Conservation (phyloP, 2,888 invertebrate species). For the Euclidia mi region DNA sequence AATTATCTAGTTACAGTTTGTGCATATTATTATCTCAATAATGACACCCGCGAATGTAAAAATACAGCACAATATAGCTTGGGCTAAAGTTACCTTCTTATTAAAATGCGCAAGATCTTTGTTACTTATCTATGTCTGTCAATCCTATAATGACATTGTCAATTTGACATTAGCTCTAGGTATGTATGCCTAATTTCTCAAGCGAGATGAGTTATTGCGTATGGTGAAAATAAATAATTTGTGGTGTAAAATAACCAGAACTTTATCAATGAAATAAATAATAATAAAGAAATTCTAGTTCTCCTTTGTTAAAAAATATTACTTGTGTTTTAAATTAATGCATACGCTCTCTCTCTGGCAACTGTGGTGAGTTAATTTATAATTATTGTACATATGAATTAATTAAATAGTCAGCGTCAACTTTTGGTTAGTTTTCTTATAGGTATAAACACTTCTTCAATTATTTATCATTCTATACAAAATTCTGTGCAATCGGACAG, state of each 20-base stretch:
- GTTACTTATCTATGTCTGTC: no score
- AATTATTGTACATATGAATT: constrained; percentile 14
- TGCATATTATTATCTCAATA: no score
- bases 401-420: constrained; percentile 25
- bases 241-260: constrained; percentile 25
- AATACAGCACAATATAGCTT: no score
- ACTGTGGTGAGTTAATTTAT: constrained; percentile 42
- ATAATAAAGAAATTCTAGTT: constrained; percentile 37
- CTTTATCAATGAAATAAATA: constrained; percentile 33
- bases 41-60: no score
- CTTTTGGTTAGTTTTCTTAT: background rate
- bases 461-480: no score
- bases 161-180: no score
- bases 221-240: constrained; percentile 28
- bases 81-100: no score
- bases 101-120: no score
- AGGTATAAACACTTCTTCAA: background rate
- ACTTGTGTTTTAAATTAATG: constrained; percentile 37
- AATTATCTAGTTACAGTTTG: no score
- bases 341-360: constrained; percentile 23
- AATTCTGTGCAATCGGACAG: no score
- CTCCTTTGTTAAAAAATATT: constrained; percentile 23
- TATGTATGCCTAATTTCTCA: constrained; percentile 30
- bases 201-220: constrained; percentile 18
- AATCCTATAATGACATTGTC: no score